Base-by-base conservation (phyloP, 2,797 vertebrate species). In the Mormyrus proboscirostris region DNA sequence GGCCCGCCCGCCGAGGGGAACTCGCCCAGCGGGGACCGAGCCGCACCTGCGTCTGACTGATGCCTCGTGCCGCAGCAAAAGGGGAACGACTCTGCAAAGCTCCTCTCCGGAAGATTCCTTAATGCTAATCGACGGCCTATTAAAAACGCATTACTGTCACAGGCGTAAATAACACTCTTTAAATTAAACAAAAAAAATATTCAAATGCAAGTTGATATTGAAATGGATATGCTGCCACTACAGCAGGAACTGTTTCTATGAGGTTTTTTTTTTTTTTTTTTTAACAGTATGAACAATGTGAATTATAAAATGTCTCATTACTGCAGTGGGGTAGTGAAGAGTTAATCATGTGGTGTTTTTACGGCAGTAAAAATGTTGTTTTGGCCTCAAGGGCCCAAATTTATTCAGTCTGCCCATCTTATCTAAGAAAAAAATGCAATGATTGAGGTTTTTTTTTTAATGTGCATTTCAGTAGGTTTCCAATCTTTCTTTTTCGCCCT, bases 381-480 rank as follows among this genome's bases (percentile, higher is more conserved):
- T 88, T 65, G 57, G 55, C 57, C 87, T 69, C 44, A 69, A 88
- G 87, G 57, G 10, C 87, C 50, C 53, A 87, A 8, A n/a, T 87
- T 59, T 87, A 59, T 55, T 51, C 22, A 53, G 47, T 38, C 69
- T 55, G 62, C 41, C 47, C 79, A 33, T 65, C 22, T 29, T 83
- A 88, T 62, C 83, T 90, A 59, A 65, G 22, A 25, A 57, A 55
- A 16, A 33, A 57, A 51, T 55, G 29, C 22, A 51, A 41, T 12
- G 41, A 44, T 12, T 65, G 55, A n/a, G 87, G 59, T 12, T 59
- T 38, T 33, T 29, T 29, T n/a, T 4, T 65, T 25, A n/a, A 62
- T 88, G 25, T 25, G 59, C 38, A 69, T 69, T 88, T 50, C 9
- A 8, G 57, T 7, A 14, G 9, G 8, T 59, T 50, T 73, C 41